Base-by-base conservation (phyloP, 2,888 invertebrate genomes). In the Hypselothyrea guttata region DNA sequence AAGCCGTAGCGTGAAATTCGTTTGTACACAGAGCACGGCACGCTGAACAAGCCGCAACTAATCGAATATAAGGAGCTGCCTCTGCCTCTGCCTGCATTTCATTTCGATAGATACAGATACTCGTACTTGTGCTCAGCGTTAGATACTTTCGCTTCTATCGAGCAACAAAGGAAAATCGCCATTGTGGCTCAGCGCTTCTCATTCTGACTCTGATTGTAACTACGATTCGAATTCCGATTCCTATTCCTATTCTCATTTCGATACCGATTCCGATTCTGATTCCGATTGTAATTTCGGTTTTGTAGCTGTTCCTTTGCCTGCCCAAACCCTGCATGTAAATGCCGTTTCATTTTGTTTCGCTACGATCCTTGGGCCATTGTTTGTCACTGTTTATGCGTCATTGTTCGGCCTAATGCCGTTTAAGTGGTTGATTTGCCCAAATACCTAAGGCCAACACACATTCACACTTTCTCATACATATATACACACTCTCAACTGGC, bases 21-120 rank as follows among this genome's bases (percentile, higher is more conserved):
- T 75, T 65, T 69, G 63, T 58, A 73, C 71, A 78, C 65, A 75
- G 60, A 33, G 22, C 53, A 35, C 34, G 47, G n/a, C 31, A 41
- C 41, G 44, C 53, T 64, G 75, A 83, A 84, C 84, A 59, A 86
- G 84, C 75, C 85, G 79, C 56, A 61, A 46, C 79, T 51, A 86
- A 84, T 84, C 72, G 74, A 84, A 86, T 84, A 11, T 22, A 4
- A 27, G 47, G 31, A 48, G 18, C 60, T 52, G 54, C 53, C 47
- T 16, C 34, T 28, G n/a, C 16, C 18, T 18, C 22, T n/a, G n/a
- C n/a, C n/a, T n/a, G 22, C 2, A 22, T 22, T 22, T 22, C n/a
- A n/a, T n/a, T n/a, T n/a, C n/a, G n/a, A n/a, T 37, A 7, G 38
- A 38, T n/a, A 15, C 15, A 37, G 16, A 9, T 7, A 15, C 38